Base-by-base conservation (phyloP, 2,113 vertebrate species). In the Phoenicopterus ruber region DNA sequence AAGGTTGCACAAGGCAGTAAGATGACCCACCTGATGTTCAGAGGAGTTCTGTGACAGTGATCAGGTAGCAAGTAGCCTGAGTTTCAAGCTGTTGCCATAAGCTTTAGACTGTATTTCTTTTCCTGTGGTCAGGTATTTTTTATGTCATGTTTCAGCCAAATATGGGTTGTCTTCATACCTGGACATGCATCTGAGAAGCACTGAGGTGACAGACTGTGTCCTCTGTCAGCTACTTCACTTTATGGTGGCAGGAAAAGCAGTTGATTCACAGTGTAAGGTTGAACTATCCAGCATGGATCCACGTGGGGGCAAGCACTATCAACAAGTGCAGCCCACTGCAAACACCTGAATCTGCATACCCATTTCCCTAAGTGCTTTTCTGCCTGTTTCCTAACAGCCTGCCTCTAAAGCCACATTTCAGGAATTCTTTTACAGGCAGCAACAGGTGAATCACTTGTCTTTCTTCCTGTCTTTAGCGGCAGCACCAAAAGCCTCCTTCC, bases 141-240 rank as follows among this genome's bases (percentile, higher is more conserved):
- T 50, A 52, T 61, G 34, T n/a, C 34, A 31, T 36, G 9, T 21
- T 55, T 55, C 32, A 28, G 42, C 91, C 88, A 72, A 94, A 88
- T 91, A 84, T 52, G 76, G 86, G 10, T 62, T 85, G 26, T 67
- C 50, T 44, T 66, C 38, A 55, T 44, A 46, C 9, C 24, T 24
- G 11, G 16, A 44, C 65, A 62, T 94, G 95, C 92, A 58, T 18
- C 55, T 36, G 55, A 76, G 72, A 59, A 76, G 13, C 42, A 31
- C 42, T 47, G 42, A 77, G 26, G 8, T 7, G 13, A 29, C 95
- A 96, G 92, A 94, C 93, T 65, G 89, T 92, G 95, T 95, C 94
- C 94, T 67, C 95, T 95, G 94, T 92, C 94, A 95, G 91, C 93
- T 96, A 90, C 95, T 93, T 96, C 89, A 96, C 82, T 36, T n/a